Evolutionary conservation across 1,140 invertebrate genomes (phyloP).

Genomic region (Copidosoma floridanum): DNA sequence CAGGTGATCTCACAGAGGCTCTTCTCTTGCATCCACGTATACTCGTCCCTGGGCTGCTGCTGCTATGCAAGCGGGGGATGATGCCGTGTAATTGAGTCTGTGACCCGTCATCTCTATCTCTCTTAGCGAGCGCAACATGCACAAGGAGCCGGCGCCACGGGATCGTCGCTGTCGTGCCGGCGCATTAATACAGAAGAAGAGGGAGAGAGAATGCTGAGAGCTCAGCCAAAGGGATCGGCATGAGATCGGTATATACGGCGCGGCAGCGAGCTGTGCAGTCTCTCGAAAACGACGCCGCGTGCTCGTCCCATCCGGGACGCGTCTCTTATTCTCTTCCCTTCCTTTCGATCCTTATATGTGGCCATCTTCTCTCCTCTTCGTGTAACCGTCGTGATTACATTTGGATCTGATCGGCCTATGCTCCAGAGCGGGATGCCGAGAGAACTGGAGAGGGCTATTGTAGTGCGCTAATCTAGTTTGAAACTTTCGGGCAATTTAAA

Average conservation of each 20-base stretch:
- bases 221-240: too few species aligned
- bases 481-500: conserved; percentile 2
- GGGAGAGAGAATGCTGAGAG: too few species aligned
- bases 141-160: conserved; percentile 15
- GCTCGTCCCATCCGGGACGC: too few species aligned
- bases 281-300: not conserved
- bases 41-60: conserved; percentile 2
- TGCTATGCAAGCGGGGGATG: not conserved
- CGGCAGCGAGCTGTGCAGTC: too few species aligned
- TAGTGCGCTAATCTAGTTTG: conserved; percentile 3
- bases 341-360: too few species aligned
- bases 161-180: conserved; percentile 30
- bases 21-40: too few species aligned
- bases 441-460: not conserved
- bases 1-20: conserved; percentile 21
- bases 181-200: too few species aligned
- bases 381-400: conserved; percentile 43
- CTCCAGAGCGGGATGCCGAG: not conserved
- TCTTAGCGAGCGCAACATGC: not conserved
- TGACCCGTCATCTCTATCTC: not conserved
- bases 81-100: conserved; percentile 12
- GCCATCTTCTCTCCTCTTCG: conserved; percentile 19
- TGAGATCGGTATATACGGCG: conserved; percentile 24
- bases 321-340: too few species aligned
- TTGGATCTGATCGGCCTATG: conserved; percentile 41